Percentiles rank a stretch among this genome's conserved stretches.
phyloP scores from a whole-genome alignment of 2,113 vertebrate genomes.

The Ageneiosus marmoratus region DNA sequence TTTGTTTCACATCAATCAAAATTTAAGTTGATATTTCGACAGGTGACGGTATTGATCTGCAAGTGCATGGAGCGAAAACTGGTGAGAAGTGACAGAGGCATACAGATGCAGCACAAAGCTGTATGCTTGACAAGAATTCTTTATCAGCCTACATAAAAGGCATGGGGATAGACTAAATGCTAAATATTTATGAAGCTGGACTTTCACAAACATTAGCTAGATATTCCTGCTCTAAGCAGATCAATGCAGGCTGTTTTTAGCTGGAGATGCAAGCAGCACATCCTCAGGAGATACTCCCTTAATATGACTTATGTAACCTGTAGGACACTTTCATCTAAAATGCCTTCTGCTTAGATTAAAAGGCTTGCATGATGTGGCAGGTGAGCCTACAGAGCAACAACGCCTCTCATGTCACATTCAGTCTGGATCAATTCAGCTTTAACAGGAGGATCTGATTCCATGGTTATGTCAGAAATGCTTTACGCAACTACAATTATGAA shows the following conservation, averaged over 20 bases:
- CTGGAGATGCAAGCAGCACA: not conserved
- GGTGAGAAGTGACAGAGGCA: not conserved
- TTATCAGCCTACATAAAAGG: not conserved
- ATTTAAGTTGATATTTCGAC: not conserved
- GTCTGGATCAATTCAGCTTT: not conserved
- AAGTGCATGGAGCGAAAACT: not conserved
- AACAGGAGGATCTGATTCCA: not conserved
- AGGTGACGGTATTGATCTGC: conserved; percentile 1
- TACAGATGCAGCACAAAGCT: not conserved
- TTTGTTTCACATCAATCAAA: conserved; percentile 1
- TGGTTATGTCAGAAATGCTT: not conserved
- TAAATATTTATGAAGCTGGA: not conserved
- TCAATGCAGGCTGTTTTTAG: conserved; percentile 1
- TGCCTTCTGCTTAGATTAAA: conserved; percentile 6
- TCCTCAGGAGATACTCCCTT: not conserved
- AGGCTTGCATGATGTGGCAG: not conserved
- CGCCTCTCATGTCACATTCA: not conserved
- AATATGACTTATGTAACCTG: not conserved
- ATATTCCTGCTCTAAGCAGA: not conserved
- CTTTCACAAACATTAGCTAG: not conserved
- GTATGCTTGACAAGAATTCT: not conserved
- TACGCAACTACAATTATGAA: not conserved
- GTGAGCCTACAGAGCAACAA: not conserved
- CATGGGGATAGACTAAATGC: not conserved
- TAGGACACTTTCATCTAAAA: not conserved